Base-by-base conservation (phyloP, 2,113 vertebrate genomes). In the Boulengeromyrus knoepffleri region DNA sequence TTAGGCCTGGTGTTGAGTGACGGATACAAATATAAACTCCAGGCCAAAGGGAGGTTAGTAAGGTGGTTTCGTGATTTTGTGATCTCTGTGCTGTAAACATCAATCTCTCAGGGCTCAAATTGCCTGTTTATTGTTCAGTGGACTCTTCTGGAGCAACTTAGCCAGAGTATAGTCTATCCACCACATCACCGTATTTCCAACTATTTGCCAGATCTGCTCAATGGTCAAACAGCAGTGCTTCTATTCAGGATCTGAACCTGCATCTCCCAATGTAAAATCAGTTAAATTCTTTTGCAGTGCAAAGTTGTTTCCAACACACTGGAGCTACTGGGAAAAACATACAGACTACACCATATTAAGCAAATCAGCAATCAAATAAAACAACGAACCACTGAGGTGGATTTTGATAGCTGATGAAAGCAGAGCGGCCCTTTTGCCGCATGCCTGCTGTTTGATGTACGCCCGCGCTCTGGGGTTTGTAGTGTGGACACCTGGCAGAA, bases 401-500 rank as follows among this genome's bases (percentile, higher is more conserved):
- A 42, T 42, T 80, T 39, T 80, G 74, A 17, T 80, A 80, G 17
- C 74, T 39, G 74, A 80, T 17, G 70, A 77, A 77, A 77, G 0
- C n/a, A 1, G 31, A 17, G n/a, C 31, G 62, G 62, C 15, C 31
- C 15, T 80, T 36, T 80, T 80, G 31, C 5, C 5, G 31, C 31
- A 15, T 39, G 31, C 36, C 36, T 17, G 36, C 13, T 6, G 74
- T 80, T 80, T 80, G 74, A 80, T 80, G 74, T 80, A 52, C 13
- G 5, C 15, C 9, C 2, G n/a, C 21, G 47, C 84, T 39, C 46
- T 31, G 36, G 31, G 12, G 49, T 27, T 66, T 80, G 47, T 83
- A 83, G 77, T 87, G 47, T 85, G 62, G 45, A 27, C 49, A 87
- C 88, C 90, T 66, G 89, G 88, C 85, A 91, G 90, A 89, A 89